Conservation (phyloP, 2,888 invertebrate genomes). For the Periphyllus acericola region DNA sequence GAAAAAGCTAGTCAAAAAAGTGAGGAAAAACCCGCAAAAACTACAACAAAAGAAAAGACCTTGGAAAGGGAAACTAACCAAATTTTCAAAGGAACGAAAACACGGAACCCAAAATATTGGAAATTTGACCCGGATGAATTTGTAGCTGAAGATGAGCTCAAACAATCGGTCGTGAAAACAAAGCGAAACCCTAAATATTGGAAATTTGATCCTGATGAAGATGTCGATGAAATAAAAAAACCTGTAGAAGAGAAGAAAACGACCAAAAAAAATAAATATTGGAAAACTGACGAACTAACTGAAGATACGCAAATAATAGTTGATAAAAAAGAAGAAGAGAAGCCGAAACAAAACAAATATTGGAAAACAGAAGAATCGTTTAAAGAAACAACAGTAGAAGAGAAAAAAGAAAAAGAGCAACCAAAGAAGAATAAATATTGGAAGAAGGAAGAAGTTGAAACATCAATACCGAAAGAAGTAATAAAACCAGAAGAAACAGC, state of each 20-base stretch:
- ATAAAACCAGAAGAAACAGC: slow-evolving; percentile 13
- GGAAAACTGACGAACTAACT: neutral
- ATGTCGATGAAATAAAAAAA: slow-evolving; percentile 66
- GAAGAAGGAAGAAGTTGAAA: slow-evolving; percentile 36
- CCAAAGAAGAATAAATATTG: slow-evolving; percentile 28
- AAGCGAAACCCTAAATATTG: slow-evolving; percentile 64
- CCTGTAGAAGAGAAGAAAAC: slow-evolving; percentile 63
- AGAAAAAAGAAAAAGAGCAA: neutral
- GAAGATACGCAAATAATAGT: neutral
- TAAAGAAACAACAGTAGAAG: neutral
- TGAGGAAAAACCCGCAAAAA: neutral
- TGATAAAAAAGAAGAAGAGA: slow-evolving; percentile 21
- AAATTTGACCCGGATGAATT: slow-evolving; percentile 65
- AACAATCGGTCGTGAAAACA: slow-evolving; percentile 64
- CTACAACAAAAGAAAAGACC: neutral
- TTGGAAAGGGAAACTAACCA: neutral
- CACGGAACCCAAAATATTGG: slow-evolving; percentile 64
- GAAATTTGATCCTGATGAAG: slow-evolving; percentile 64
- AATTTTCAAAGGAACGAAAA: slow-evolving; percentile 63
- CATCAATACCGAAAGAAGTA: neutral
- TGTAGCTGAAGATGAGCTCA: slow-evolving; percentile 64
- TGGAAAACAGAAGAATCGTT: slow-evolving; percentile 64
- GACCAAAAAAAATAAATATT: slow-evolving; percentile 17
- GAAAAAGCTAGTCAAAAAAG: neutral
- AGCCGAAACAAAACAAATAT: slow-evolving; percentile 38